A percentile compares a stretch with the other conserved stretches of the same genome.
Evolutionary conservation across 2,888 invertebrate species (phyloP).

Genomic region (Gasteruption jaculator): DNA sequence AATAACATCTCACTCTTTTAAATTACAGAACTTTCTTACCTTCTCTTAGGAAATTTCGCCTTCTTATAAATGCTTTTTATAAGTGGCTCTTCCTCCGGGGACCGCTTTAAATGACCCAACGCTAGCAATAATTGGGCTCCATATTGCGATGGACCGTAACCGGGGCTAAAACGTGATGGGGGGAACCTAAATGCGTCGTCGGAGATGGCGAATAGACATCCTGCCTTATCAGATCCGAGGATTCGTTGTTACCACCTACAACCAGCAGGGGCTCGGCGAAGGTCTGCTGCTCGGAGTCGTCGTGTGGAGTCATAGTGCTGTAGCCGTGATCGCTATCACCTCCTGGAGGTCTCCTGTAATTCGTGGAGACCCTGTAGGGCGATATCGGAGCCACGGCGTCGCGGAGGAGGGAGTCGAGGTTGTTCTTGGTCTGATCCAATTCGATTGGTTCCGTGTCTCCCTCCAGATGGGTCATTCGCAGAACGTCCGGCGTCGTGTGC

Average conservation of each 20-base stretch:
- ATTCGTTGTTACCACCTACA: conserved; percentile 37
- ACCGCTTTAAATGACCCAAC: too few species aligned
- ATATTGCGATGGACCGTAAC: conserved; percentile 86
- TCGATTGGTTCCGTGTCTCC: conserved; percentile 60
- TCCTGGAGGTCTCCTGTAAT: conserved; percentile 71
- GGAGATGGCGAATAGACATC: conserved; percentile 52
- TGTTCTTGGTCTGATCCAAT: conserved; percentile 41
- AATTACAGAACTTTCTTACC: too few species aligned
- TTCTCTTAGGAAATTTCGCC: too few species aligned
- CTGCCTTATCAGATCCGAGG: conserved; percentile 31
- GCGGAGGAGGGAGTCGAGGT: conserved; percentile 65
- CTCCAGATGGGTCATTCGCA: conserved; percentile 72
- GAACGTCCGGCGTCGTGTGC: conserved; percentile 55
- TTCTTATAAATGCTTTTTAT: too few species aligned
- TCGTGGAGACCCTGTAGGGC: conserved; percentile 81
- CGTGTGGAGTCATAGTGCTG: conserved; percentile 90
- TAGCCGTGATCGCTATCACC: conserved; percentile 92
- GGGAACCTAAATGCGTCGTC: conserved; percentile 55
- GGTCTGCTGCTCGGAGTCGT: conserved; percentile 80
- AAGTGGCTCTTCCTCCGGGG: too few species aligned
- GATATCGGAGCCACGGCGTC: conserved; percentile 70
- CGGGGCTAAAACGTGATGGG: conserved; percentile 73
- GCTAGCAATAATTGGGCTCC: conserved; percentile 66
- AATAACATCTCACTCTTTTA: too few species aligned
- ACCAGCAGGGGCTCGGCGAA: conserved; percentile 56